These are phyloP conservation scores for Dermatophagoides farinae DNA, from an alignment of 1,140 invertebrate genomes.

Conservation along the genomic window DNA sequence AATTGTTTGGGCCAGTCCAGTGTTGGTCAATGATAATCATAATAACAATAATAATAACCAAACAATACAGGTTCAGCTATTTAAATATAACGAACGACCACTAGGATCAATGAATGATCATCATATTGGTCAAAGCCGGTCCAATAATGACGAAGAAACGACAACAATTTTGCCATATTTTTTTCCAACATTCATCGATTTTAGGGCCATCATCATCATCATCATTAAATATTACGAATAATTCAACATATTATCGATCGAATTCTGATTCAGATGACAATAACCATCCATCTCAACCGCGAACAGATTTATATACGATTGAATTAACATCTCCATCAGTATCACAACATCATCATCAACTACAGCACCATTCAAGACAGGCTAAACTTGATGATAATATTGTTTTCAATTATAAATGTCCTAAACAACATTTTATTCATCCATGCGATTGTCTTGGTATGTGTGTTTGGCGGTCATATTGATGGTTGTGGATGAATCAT, in stretches of 20 bases:
- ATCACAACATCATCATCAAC: not conserved
- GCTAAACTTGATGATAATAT: not conserved
- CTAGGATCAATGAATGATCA: no score
- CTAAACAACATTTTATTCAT: conserved; percentile 17
- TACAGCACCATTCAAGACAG: not conserved
- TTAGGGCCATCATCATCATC: not conserved
- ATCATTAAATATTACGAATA: not conserved
- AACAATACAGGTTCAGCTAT: no score
- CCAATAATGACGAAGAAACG: no score
- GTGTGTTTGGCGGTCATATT: not conserved
- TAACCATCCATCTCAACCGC: not conserved
- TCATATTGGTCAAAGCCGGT: no score
- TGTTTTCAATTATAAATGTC: conserved; percentile 11
- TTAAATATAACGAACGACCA: no score
- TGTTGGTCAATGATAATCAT: no score
- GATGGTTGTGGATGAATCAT: not conserved
- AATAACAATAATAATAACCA: no score
- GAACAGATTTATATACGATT: not conserved
- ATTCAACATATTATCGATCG: not conserved
- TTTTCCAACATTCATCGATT: no score
- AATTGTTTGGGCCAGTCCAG: no score
- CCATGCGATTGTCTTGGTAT: conserved; percentile 18
- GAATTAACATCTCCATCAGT: not conserved
- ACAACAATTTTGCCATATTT: no score
- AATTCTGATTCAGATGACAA: not conserved